These are phyloP conservation scores for Hyalella azteca DNA, from an alignment of 2,888 invertebrate genomes.

Conservation along the genomic window DNA sequence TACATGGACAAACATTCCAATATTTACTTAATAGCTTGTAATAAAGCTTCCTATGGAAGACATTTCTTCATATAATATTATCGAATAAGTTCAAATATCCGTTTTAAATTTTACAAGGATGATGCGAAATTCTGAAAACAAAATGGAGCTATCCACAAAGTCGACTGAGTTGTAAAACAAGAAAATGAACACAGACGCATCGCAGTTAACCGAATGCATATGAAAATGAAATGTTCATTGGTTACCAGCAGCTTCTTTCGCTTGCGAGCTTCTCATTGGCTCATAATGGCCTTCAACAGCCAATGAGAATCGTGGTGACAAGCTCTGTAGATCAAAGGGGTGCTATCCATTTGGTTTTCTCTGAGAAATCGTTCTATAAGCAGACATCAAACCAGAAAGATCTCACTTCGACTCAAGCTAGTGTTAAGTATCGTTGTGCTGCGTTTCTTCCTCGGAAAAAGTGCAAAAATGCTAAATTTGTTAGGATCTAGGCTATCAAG, in stretches of 20 bases:
- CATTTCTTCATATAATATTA: no score
- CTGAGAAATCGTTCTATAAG: no score
- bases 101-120: conserved; percentile 3
- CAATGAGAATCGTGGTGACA: neutral
- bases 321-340: no score
- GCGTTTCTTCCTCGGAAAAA: neutral
- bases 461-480: neutral
- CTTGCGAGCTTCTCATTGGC: neutral
- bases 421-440: neutral
- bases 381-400: no score
- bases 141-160: neutral
- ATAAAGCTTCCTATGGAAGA: no score
- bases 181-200: neutral
- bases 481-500: neutral
- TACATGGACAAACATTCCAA: no score
- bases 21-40: no score
- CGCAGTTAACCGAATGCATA: no score
- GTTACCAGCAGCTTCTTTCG: neutral
- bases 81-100: no score
- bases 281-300: neutral
- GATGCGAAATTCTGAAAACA: neutral
- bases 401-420: neutral
- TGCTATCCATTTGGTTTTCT: no score
- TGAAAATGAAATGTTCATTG: no score
- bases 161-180: neutral